Evolutionary conservation across 1,140 invertebrate species (phyloP), one percentile per base, ranked within the genome.

Genomic region (Hycleus cichorii): DNA sequence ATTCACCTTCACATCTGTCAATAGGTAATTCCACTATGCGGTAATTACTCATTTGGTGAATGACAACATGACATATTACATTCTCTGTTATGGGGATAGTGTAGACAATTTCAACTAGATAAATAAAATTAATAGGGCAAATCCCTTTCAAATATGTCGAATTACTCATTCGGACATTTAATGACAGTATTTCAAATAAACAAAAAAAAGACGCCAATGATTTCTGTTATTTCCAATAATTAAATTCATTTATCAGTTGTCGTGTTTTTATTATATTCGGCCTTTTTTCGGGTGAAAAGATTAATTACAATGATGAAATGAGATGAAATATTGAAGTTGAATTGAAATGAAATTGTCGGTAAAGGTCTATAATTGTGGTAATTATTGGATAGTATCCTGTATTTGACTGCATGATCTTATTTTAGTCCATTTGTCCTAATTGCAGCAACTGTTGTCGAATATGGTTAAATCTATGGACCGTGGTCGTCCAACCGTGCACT

Each of bases 11-110:
- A 61, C 65, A 64, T 66, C 65, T 66, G 65, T 66, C 65, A 66
- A 66, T 66, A 66, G 63, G 59, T 59, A 64, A 66, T 66, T 42
- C 58, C 52, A 56, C 49, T 57, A 57, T 62, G 60, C 58, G 57
- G 63, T 64, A 66, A 66, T 66, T 66, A 66, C 59, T 66, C 65
- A 66, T 64, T 64, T 58, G 50, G 59, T 62, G 59, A 66, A 64
- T 64, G 58, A 66, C 65, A 66, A 66, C 65, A 58, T 63, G 62
- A 63, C 58, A 60, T 63, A 63, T 59, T 59, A 59, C 61, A 57
- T 63, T 63, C 54, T 55, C 57, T 52, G 59, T 54, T 60, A 54
- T 60, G 47, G 62, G 61, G 56, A 60, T 59, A 60, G 57, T 58
- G 56, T 50, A 57, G 52, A 56, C 45, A 55, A 63, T 57, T 63